Evolutionary conservation across 2,797 vertebrate genomes (phyloP), one percentile per base, ranked within the genome.

Genomic region (Borostomias antarcticus): DNA sequence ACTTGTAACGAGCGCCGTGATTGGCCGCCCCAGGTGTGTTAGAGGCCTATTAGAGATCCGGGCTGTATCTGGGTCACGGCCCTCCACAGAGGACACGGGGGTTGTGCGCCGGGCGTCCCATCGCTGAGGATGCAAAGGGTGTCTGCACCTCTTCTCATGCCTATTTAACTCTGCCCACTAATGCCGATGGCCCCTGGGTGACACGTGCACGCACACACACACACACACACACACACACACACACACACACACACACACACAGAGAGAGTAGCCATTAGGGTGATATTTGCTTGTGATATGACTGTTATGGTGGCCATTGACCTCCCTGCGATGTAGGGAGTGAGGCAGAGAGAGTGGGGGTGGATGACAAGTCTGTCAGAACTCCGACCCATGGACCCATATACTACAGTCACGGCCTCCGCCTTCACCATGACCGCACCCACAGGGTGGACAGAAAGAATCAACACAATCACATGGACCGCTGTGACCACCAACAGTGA

Each of bases 401-500:
- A 64, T 71, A 76, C 75, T 74, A 81, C 76, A 64, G 71, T 68
- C 64, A 88, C 82, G 83, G 82, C 82, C 85, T 86, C 82, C 83
- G 82, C 62, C 78, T 72, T 64, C 66, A 80, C 66, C 65, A 66
- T 68, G 82, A 64, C 72, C 81, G 64, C 75, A 75, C 79, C 72
- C 73, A 64, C 58, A 53, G 66, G 69, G 68, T 75, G 52, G 56
- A 79, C 79, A 11, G 2, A 26, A 5, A 26, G 11, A 21, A 7
- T 7, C 28, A 13, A 43, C 29, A 52, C 25, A 6, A 76, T 66
- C 61, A 23, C 47, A 74, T 59, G 74, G 68, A 81, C 75, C 68
- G 29, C 75, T 70, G 79, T 77, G 73, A 69, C 72, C 77, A 75
- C 81, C 76, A 40, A 51, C 71, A 80, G 68, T 82, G 68, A 69